Conservation (phyloP, 2,888 invertebrate species). For the Xestia sexstrigata region DNA sequence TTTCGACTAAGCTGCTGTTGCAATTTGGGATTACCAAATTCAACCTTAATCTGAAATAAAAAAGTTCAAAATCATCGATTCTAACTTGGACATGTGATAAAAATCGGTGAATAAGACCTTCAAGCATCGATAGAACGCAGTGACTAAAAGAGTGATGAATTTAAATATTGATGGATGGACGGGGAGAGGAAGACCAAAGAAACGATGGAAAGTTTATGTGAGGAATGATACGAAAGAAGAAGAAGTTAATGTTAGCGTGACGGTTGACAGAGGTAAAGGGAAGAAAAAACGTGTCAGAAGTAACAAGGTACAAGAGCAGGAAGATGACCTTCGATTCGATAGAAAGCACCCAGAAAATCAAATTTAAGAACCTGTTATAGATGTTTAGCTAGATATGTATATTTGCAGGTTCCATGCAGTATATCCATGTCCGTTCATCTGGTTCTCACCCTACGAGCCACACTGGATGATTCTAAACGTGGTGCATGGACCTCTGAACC, state of each 20-base stretch:
- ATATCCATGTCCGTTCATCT: conserved; percentile 75
- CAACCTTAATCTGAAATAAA: background rate
- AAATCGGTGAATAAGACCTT: background rate
- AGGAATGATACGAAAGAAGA: no score
- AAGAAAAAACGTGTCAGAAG: no score
- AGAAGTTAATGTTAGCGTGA: no score
- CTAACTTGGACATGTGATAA: background rate
- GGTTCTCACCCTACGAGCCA: conserved; percentile 73
- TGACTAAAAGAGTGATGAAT: no score
- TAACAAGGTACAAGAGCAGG: no score
- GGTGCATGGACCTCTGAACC: conserved; percentile 70
- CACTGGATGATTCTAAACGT: conserved; percentile 68
- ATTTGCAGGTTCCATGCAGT: conserved; percentile 72
- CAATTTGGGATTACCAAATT: background rate
- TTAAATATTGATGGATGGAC: no score
- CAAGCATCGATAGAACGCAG: background rate
- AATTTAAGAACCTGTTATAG: background rate
- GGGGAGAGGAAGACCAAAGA: no score
- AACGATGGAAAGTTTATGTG: no score
- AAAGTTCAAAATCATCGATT: background rate
- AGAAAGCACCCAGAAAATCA: background rate
- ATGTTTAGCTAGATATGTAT: background rate
- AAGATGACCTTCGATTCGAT: no score
- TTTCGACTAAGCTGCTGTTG: background rate
- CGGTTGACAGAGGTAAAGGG: no score